Conservation (phyloP, 2,113 vertebrate species). For the Polypterus senegalus region DNA sequence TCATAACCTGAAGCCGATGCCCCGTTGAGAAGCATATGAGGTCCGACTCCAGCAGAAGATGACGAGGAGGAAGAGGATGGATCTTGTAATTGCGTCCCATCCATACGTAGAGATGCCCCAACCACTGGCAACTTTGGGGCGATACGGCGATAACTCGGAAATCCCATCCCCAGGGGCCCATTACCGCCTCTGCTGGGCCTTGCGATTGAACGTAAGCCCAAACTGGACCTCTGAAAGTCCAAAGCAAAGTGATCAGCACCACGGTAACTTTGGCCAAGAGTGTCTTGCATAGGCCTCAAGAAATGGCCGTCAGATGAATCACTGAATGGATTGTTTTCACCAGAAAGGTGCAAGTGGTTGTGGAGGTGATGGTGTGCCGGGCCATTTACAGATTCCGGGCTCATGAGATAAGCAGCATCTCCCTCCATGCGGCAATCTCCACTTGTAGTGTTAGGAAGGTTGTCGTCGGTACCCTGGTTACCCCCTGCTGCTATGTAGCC, state of each 20-base stretch:
- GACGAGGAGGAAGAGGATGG: slow-evolving; percentile 43
- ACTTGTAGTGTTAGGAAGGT: slow-evolving; percentile 82
- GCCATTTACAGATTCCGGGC: slow-evolving; percentile 48
- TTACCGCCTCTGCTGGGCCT: slow-evolving; percentile 47
- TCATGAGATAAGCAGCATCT: slow-evolving; percentile 61
- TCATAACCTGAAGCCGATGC: slow-evolving; percentile 37
- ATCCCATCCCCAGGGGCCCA: slow-evolving; percentile 28
- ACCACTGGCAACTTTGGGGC: slow-evolving; percentile 72
- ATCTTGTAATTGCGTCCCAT: slow-evolving; percentile 59
- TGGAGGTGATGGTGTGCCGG: slow-evolving; percentile 24
- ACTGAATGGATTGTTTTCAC: slow-evolving; percentile 52
- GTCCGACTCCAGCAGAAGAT: slow-evolving; percentile 27
- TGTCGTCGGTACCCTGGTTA: slow-evolving; percentile 52
- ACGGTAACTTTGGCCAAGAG: slow-evolving; percentile 52
- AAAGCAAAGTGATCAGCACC: slow-evolving; percentile 66
- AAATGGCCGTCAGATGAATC: slow-evolving; percentile 70
- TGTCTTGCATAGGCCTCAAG: slow-evolving; percentile 68
- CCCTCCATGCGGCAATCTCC: slow-evolving; percentile 67
- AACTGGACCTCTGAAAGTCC: slow-evolving; percentile 73
- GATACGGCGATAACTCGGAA: slow-evolving; percentile 80
- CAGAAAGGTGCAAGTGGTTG: slow-evolving; percentile 19
- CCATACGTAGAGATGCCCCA: slow-evolving; percentile 53
- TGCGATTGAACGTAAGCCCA: slow-evolving; percentile 73
- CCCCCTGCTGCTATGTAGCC: slow-evolving; percentile 2
- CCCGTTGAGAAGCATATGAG: slow-evolving; percentile 67